phyloP scores from a whole-genome alignment of 1,140 invertebrate species.

The Drosophila sproati region DNA sequence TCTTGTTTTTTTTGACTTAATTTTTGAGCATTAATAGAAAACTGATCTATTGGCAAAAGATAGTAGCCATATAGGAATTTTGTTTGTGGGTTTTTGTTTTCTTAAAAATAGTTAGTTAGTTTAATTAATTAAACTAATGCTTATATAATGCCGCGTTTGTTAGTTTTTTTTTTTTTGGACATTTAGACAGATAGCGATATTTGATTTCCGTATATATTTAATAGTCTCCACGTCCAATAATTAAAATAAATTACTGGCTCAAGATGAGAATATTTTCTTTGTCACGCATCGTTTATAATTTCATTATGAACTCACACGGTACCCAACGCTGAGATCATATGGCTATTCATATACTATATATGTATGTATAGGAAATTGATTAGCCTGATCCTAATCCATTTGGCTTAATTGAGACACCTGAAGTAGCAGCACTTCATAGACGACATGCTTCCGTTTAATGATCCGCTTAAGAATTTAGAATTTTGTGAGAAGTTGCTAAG shows the following conservation, averaged over 20 bases:
- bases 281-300: conserved; percentile 46
- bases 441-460: conserved; percentile 69
- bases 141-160: conserved; percentile 53
- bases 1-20: conserved; percentile 78
- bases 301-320: conserved; percentile 68
- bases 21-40: conserved; percentile 65
- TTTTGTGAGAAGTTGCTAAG: conserved; percentile 22
- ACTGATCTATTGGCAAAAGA: conserved; percentile 70
- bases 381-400: conserved; percentile 47
- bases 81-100: conserved; percentile 33
- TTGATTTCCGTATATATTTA: conserved; percentile 67
- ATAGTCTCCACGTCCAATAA: conserved; percentile 55
- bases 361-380: conserved; percentile 55
- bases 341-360: conserved; percentile 2
- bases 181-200: conserved; percentile 43
- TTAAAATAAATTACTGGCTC: conserved; percentile 64
- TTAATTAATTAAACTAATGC: conserved; percentile 79
- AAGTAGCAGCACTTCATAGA: conserved; percentile 16
- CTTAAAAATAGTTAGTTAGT: conserved; percentile 60
- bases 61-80: conserved; percentile 32
- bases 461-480: conserved; percentile 57
- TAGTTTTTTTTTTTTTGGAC: conserved; percentile 15
- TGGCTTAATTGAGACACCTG: conserved; percentile 66
- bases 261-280: conserved; percentile 61
- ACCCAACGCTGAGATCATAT: conserved; percentile 64